Base-by-base conservation (phyloP, 2,113 vertebrate species). In the Larimichthys crocea region DNA sequence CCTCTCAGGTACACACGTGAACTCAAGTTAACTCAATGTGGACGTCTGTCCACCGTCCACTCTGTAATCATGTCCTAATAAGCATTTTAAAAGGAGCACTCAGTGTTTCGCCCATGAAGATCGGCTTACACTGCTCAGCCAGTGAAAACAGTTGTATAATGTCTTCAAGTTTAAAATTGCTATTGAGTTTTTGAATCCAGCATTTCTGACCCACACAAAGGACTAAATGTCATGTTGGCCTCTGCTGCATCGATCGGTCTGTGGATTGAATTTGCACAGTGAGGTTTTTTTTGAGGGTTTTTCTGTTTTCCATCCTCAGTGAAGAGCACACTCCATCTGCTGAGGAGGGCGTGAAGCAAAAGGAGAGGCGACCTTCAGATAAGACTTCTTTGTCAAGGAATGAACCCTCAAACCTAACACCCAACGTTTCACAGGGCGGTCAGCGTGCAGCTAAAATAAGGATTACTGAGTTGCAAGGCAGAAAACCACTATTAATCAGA, bases 1-100 rank as follows among this genome's bases (percentile, higher is more conserved):
- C 16, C 44, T 80, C 26, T 67, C 17, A 80, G 60, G 26, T 65
- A 67, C 8, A 44, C 44, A 22, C 55, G 22, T 75, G 22, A 69
- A 68, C 29, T 60, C 2, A 22, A 31, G 3, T 17, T 11, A 17
- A 44, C 49, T 29, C 9, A 26, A 63, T 29, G 35, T 42, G 62
- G 31, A 35, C 31, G 31, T 35, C 31, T 35, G 20, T 42, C 46
- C 10, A 52, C 44, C 60, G 17, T 49, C n/a, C 19, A 59, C 40
- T 53, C 1, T 16, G 5, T 10, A 16, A 74, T 20, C 6, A 22
- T 14, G 2, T 50, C 5, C 29, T 57, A 11, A 8, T 20, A 26
- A 57, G 15, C 40, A 17, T 62, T 31, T 17, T 48, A 15, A 57
- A 57, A 53, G 42, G 3, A 8, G 5, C 15, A 14, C 20, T 62